phyloP scores from a whole-genome alignment of 53 echinoderm and acorn worm genomes.

The Hippasteria phrygiana region DNA sequence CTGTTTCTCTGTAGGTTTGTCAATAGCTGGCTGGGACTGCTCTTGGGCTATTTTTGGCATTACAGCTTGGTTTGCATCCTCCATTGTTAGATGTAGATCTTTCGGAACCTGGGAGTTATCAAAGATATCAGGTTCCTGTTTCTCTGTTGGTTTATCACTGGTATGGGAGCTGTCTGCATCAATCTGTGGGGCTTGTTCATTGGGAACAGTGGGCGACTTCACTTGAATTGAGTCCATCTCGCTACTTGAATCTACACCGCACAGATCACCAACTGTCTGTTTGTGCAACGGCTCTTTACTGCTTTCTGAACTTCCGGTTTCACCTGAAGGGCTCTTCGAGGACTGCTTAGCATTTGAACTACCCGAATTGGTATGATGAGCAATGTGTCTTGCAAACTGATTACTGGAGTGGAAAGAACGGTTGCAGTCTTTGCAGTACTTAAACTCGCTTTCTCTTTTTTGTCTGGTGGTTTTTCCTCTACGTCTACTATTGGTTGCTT shows the following conservation, averaged over 20 bases:
- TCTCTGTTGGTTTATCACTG: background rate
- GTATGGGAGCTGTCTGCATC: background rate
- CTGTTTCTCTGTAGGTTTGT: background rate
- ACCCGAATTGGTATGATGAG: background rate
- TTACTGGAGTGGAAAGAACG: background rate
- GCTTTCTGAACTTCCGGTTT: background rate
- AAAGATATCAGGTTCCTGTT: background rate
- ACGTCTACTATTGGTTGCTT: background rate
- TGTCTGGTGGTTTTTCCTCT: background rate
- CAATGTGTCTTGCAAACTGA: conserved; percentile 14
- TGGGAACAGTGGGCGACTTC: background rate
- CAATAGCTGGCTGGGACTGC: background rate
- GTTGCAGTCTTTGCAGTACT: conserved; percentile 5
- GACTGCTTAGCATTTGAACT: background rate
- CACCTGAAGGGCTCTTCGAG: background rate
- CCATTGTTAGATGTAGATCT: background rate
- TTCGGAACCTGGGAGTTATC: background rate
- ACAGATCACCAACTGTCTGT: background rate
- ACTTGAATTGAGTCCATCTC: background rate
- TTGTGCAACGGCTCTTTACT: background rate
- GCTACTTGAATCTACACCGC: background rate
- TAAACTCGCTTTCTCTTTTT: background rate
- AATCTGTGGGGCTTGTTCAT: background rate
- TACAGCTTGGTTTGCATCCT: background rate
- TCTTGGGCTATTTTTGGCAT: background rate